Base-by-base conservation (phyloP, 2,888 invertebrate genomes). In the Acleris emargana region DNA sequence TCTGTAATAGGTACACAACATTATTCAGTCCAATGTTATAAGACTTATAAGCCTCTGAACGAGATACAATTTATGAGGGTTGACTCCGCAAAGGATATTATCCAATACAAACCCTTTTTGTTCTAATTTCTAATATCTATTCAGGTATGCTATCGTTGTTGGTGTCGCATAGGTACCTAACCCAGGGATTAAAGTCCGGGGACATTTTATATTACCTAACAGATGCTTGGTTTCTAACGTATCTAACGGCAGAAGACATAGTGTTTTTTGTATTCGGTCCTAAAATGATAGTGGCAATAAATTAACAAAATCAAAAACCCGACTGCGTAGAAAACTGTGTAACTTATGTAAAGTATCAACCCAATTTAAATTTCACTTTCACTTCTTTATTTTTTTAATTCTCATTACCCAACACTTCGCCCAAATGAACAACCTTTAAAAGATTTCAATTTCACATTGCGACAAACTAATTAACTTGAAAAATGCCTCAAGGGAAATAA, bases 401-500 rank as follows among this genome's bases (percentile, higher is more conserved):
- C 38, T 53, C 13, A 13, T 18, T 13, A 16, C 38, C 18, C 38
- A 38, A 32, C 11, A 38, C 17, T 52, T 53, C 16, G 38, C 32
- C 13, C 7, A 42, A 20, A 38, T 38, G 58, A 28, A 49, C 49
- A 25, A 25, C 43, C 55, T 47, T 58, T 58, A n/a, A 42, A 42
- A 52, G 22, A 53, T 53, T 47, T 64, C 25, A 16, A 53, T 59
- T 54, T 49, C 51, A 53, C 53, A 58, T 47, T 49, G 58, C 58
- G 53, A 59, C 53, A 47, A 54, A 45, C 49, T 63, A 45, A 64
- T 64, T 58, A 53, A 28, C 20, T 58, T 58, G 32, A 53, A 53
- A 58, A 58, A 53, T 47, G 49, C 42, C 64, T 64, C 64, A 2
- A n/a, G 64, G 63, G 64, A 64, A 64, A 64, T 64, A 49, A 64